Percentiles rank a stretch among this genome's conserved stretches.
Evolutionary conservation across 2,797 vertebrate genomes (phyloP).

Genomic region (Girardinus metallicus): DNA sequence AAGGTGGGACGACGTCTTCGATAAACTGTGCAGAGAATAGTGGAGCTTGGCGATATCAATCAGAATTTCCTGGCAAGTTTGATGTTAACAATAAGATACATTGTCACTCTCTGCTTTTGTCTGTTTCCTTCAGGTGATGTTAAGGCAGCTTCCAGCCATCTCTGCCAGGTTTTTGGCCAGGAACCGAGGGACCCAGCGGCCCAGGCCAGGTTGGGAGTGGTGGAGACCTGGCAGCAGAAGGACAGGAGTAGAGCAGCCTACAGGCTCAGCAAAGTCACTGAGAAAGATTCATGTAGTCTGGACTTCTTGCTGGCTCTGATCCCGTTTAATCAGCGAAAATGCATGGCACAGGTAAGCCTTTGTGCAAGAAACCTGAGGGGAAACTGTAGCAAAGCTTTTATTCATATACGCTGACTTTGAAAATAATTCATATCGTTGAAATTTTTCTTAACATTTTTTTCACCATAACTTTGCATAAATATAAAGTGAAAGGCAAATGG

Average conservation of each 20-base stretch:
- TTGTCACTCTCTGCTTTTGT: conserved; percentile 16
- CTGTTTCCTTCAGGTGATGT: conserved; percentile 77
- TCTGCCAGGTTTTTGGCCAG: conserved; percentile 82
- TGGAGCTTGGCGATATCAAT: conserved; percentile 7
- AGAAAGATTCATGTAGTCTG: conserved; percentile 78
- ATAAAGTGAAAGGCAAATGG: neutral
- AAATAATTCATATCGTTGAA: neutral
- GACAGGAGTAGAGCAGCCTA: conserved; percentile 66
- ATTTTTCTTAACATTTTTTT: neutral
- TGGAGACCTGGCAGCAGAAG: conserved; percentile 84
- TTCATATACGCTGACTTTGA: neutral
- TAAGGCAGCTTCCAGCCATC: conserved; percentile 80
- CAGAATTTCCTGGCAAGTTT: conserved; percentile 3
- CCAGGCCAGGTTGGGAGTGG: conserved; percentile 85
- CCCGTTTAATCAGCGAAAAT: conserved; percentile 77
- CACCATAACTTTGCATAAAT: neutral
- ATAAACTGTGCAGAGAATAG: conserved; percentile 3
- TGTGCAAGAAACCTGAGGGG: neutral
- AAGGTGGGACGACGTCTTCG: conserved; percentile 75
- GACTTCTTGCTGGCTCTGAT: conserved; percentile 84
- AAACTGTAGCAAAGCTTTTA: neutral
- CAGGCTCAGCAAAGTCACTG: conserved; percentile 83
- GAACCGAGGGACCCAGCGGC: conserved; percentile 77
- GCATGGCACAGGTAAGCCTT: conserved; percentile 83
- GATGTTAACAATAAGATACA: neutral